Conservation (phyloP, 2,797 vertebrate genomes). For the Alcedo atthis region DNA sequence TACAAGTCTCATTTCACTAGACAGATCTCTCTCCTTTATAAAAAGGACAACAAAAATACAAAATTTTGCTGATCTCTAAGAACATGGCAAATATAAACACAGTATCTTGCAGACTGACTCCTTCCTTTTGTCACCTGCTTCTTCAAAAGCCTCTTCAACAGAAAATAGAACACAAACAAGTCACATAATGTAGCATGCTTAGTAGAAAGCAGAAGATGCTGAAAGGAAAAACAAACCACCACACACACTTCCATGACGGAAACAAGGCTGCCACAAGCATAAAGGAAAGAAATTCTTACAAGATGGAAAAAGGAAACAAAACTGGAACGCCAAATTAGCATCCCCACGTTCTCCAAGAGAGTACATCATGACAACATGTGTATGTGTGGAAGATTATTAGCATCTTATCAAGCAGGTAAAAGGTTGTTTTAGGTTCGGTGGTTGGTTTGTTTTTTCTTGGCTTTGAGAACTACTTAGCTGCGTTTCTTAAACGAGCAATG, state of each 20-base stretch:
- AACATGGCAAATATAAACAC: not conserved
- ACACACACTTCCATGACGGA: not conserved
- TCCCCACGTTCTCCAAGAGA: fast-evolving
- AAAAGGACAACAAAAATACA: not conserved
- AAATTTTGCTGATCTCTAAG: not conserved
- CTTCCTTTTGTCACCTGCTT: not conserved
- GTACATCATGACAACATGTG: fast-evolving
- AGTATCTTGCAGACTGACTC: not conserved
- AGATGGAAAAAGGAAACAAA: not conserved
- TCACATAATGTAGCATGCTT: not conserved
- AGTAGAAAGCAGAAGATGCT: not conserved
- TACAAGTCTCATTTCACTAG: not conserved
- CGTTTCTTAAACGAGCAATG: not conserved
- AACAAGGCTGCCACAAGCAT: not conserved
- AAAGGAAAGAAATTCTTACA: not conserved
- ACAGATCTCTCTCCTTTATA: not conserved
- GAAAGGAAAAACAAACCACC: not conserved
- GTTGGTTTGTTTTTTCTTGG: not conserved
- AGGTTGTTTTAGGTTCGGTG: not conserved
- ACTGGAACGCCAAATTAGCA: fast-evolving
- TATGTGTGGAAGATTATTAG: not conserved
- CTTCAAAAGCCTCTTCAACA: not conserved
- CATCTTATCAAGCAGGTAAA: not conserved
- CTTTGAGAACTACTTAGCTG: not conserved
- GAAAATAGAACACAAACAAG: not conserved